Evolutionary conservation across 1,140 invertebrate species (phyloP).

Genomic region (Tetramorium alpestre): DNA sequence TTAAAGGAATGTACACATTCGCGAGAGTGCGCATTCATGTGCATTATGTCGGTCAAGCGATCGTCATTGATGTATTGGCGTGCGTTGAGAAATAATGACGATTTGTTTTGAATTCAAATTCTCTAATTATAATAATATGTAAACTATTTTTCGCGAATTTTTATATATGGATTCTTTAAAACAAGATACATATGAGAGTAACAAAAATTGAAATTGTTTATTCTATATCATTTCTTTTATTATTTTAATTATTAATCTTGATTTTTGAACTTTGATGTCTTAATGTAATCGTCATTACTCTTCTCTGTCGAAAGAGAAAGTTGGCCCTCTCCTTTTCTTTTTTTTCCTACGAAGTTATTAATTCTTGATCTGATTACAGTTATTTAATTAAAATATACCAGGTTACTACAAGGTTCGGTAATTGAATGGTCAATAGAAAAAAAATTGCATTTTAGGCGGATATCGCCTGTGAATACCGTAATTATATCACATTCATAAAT

Average conservation of each 20-base stretch:
- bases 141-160: neutral
- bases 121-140: neutral
- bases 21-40: neutral
- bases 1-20: neutral
- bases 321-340: neutral
- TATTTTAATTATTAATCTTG: neutral
- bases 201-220: neutral
- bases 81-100: neutral
- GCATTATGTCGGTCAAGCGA: constrained; percentile 33
- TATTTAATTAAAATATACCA: constrained; percentile 65
- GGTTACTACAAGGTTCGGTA: constrained; percentile 33
- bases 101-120: neutral
- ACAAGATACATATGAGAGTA: neutral
- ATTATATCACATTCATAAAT: constrained; percentile 15
- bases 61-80: neutral
- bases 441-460: constrained; percentile 28
- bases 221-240: neutral
- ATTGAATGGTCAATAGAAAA: constrained; percentile 33
- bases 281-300: neutral
- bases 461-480: neutral
- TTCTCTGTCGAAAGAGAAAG: neutral
- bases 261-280: too few species aligned
- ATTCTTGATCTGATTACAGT: constrained; percentile 63
- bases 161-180: neutral
- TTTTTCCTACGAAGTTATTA: constrained; percentile 60